Evolutionary conservation across 2,113 vertebrate species (phyloP).

Genomic region (Oreotrochilus melanogaster): DNA sequence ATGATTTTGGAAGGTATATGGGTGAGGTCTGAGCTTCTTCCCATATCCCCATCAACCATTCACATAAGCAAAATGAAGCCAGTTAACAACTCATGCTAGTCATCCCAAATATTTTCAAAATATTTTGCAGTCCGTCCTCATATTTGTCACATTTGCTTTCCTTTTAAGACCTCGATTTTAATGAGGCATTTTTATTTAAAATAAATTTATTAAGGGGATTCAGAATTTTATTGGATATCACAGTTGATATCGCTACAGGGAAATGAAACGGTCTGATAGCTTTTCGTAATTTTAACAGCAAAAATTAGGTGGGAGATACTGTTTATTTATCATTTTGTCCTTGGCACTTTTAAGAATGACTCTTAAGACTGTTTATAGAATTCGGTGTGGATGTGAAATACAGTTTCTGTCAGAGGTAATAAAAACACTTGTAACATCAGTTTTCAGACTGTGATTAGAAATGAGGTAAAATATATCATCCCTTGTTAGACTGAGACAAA

Average conservation of each 20-base stretch:
- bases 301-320: not conserved
- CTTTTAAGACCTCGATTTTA: not conserved
- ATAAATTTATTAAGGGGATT: not conserved
- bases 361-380: not conserved
- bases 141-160: not conserved
- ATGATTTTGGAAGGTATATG: not conserved
- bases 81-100: not conserved
- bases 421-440: not conserved
- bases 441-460: not conserved
- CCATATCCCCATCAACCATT: not conserved
- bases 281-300: not conserved
- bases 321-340: not conserved
- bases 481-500: not conserved
- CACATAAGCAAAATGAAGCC: not conserved
- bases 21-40: not conserved
- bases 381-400: not conserved
- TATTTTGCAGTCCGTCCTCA: not conserved
- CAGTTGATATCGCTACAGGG: not conserved
- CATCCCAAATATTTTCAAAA: not conserved
- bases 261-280: not conserved
- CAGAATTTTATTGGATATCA: not conserved
- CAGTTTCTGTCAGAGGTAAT: not conserved
- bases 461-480: not conserved
- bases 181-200: not conserved
- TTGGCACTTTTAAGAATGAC: not conserved